These are phyloP conservation scores for Apus apus DNA, from an alignment of 2,113 vertebrate genomes.

Conservation along the genomic window DNA sequence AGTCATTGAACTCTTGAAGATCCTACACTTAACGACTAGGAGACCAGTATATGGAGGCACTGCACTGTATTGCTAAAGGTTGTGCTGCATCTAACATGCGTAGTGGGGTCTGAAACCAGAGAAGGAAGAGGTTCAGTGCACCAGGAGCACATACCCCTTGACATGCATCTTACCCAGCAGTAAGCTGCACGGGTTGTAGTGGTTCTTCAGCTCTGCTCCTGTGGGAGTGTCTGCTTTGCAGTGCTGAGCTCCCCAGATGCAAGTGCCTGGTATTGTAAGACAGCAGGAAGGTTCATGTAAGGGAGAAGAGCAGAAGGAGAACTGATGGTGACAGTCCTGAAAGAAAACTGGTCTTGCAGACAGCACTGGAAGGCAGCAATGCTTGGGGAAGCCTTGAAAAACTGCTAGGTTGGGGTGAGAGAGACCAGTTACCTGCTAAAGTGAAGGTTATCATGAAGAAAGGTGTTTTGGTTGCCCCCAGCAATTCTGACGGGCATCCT, in stretches of 20 bases:
- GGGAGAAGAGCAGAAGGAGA: background rate
- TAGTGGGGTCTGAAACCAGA: background rate
- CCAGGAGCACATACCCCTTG: background rate
- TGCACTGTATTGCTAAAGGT: background rate
- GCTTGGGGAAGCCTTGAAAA: background rate
- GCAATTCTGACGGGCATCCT: fast-evolving
- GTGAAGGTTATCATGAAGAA: background rate
- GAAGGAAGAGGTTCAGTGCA: background rate
- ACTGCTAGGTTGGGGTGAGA: background rate
- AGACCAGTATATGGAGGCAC: background rate
- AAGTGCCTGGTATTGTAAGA: background rate
- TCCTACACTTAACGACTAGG: background rate
- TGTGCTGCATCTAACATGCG: background rate
- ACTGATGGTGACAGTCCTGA: background rate
- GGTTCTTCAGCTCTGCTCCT: background rate
- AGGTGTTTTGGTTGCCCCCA: background rate
- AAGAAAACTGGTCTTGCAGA: background rate
- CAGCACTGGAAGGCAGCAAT: background rate
- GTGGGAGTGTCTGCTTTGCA: background rate
- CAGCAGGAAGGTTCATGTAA: background rate
- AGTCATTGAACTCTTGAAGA: background rate
- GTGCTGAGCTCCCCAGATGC: background rate
- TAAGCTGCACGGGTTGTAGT: background rate
- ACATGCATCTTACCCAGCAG: background rate
- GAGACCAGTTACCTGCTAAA: background rate